Evolutionary conservation across 2,113 vertebrate species (phyloP), one percentile per base, ranked within the genome.

Genomic region (Prietella phreatophila): DNA sequence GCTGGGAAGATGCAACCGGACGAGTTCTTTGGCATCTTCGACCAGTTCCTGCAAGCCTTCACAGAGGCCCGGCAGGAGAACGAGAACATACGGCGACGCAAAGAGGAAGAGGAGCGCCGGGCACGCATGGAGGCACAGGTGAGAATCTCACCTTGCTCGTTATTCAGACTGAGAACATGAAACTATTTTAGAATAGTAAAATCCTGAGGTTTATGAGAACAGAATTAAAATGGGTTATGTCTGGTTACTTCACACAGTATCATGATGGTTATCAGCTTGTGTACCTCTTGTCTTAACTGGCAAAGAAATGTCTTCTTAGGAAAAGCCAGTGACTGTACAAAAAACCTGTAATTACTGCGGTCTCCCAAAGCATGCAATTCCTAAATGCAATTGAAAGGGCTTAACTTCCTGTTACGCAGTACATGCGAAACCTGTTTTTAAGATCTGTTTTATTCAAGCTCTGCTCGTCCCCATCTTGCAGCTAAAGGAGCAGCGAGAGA

Each of bases 11-110:
- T 97, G 89, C 98, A 99, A 93, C 98, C 98, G 0, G 98, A 99
- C 0, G 98, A 99, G 94, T 99, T 99, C 96, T 99, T 99, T 1
- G 98, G 98, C 89, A 98, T 99, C 92, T 99, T 99, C 0, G 98
- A 99, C 93, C 97, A 99, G 93, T 99, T 99, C 93, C 96, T 99
- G 92, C 98, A 99, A 93, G 97, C 97, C 0, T 97, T 99, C 87
- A 81, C 94, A 0, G 98, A 99, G 90, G 98, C 98, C 88, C 97
- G 97, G 90, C 98, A 99, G 93, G 98, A 99, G 93, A 99, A 99
- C 0, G 98, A 99, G 92, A 99, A 99, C 95, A 96, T 99, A 92
- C 96, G 97, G n/a, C 96, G 93, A 91, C 97, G 94, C 88, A 99
- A 99, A 89, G 98, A 99, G 84, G 98, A 99, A 85, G 98, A 99